Percentiles rank a stretch among this genome's conserved stretches.
These are phyloP conservation scores for Platichthys stellatus DNA, from an alignment of 2,113 vertebrate genomes.

Conservation along the genomic window DNA sequence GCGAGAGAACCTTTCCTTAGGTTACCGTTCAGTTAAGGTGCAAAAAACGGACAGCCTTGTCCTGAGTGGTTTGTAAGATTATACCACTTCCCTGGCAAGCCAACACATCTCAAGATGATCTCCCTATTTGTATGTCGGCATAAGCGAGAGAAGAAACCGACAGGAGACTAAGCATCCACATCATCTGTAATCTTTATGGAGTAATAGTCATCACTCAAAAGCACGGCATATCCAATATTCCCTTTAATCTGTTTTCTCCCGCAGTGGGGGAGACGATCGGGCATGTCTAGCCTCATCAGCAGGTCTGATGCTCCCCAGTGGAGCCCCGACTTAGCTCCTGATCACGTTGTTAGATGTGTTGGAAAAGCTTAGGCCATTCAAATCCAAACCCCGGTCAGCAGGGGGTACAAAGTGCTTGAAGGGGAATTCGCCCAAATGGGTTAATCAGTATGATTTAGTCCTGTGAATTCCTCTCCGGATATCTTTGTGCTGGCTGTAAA, in stretches of 20 bases:
- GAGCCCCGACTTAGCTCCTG: constrained; percentile 42
- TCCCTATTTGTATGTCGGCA: constrained; percentile 13
- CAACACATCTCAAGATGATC: constrained; percentile 33
- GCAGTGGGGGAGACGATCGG: not conserved
- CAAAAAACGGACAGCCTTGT: too few species aligned
- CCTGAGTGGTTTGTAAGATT: too few species aligned
- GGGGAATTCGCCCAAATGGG: constrained; percentile 18
- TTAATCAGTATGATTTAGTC: constrained; percentile 21
- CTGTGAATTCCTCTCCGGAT: not conserved
- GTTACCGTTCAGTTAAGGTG: too few species aligned
- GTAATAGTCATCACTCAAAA: constrained; percentile 3
- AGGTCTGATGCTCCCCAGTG: constrained; percentile 33
- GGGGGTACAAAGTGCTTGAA: constrained; percentile 7
- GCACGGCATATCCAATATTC: constrained; percentile 1
- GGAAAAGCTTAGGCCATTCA: constrained; percentile 11
- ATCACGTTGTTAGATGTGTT: constrained; percentile 39
- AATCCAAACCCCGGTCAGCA: not conserved
- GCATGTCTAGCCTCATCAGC: not conserved
- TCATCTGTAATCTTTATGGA: constrained; percentile 32
- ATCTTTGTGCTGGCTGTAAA: not conserved
- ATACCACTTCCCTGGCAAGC: too few species aligned
- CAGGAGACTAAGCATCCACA: constrained; percentile 9
- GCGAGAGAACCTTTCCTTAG: not conserved
- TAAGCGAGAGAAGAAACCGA: constrained; percentile 1
- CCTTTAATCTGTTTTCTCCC: constrained; percentile 22